Evolutionary conservation across 2,113 vertebrate genomes (phyloP), one percentile per base, ranked within the genome.

Genomic region (Neodontobutis hainanensis): DNA sequence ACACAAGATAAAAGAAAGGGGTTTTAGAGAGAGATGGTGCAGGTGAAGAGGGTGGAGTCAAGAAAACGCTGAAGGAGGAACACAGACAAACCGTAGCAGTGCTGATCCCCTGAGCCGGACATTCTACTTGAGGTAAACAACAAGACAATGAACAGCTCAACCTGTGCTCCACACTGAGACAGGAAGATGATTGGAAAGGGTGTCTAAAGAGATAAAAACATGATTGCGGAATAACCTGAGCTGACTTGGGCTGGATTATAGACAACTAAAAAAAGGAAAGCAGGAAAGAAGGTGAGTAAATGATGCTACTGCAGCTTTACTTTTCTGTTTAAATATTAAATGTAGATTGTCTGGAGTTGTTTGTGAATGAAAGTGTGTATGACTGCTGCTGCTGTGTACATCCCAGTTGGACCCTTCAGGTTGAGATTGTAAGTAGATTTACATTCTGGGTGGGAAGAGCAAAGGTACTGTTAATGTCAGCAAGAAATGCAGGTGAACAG

Each of bases 401-500:
- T 43, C 10, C 12, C 3, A 53, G 49, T 8, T 5, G 2, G 45
- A 59, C 34, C 40, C 14, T 34, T 51, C 40, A 32, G 44, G 36
- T 35, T 52, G 6, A 10, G 14, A 6, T 9, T 10, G 51, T 35
- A 47, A 43, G 44, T 43, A 19, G 77, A 61, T 78, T 82, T 73
- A 46, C 16, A 15, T 56, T 56, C 8, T 71, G 72, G 72, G 72
- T 50, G 78, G 75, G 75, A 56, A 35, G 9, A 27, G 1, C 27
- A 40, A 35, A 72, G 19, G 7, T 4, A 1, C 6, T 44, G 49
- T 27, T 43, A 68, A 72, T 57, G 67, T 53, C 12, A 11, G 2
- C 2, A 53, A 80, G 76, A 82, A 90, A 92, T 92, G 88, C 52
- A 65, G 92, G 75, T 46, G 34, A 73, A 88, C 92, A 66, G 82